Evolutionary conservation across 2,888 invertebrate species (phyloP).

Genomic region (Amphiduros pacificus): DNA sequence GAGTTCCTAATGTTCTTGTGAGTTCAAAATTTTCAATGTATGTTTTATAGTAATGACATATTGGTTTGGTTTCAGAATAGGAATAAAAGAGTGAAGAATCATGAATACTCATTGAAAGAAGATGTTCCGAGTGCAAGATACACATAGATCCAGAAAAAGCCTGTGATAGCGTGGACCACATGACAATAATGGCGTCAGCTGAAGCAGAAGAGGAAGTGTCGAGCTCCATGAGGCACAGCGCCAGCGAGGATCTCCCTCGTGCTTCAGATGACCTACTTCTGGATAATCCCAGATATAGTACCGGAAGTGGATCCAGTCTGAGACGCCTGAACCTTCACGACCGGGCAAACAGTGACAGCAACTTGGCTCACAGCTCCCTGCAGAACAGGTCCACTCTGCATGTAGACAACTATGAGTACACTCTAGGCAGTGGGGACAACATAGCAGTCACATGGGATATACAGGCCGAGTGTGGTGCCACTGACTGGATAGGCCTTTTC

Average conservation of each 20-base stretch:
- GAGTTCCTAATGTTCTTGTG: no score
- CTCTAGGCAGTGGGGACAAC: conserved; percentile 39
- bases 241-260: conserved; percentile 12
- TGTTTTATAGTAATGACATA: no score
- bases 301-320: neutral
- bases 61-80: no score
- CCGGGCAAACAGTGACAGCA: conserved; percentile 51
- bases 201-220: no score
- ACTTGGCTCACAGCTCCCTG: conserved; percentile 33
- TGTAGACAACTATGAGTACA: conserved; percentile 49
- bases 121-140: no score
- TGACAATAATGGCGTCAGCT: no score
- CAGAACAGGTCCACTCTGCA: conserved; percentile 47
- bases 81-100: no score
- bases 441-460: conserved; percentile 59
- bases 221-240: no score
- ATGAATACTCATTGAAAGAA: no score
- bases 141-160: no score
- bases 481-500: conserved; percentile 61
- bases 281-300: neutral
- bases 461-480: conserved; percentile 52
- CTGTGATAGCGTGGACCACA: no score
- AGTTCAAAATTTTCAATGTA: no score
- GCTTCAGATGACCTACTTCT: neutral
- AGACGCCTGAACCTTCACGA: conserved; percentile 36